Conservation (phyloP, 2,888 invertebrate genomes). For the Amaurobius ferox region DNA sequence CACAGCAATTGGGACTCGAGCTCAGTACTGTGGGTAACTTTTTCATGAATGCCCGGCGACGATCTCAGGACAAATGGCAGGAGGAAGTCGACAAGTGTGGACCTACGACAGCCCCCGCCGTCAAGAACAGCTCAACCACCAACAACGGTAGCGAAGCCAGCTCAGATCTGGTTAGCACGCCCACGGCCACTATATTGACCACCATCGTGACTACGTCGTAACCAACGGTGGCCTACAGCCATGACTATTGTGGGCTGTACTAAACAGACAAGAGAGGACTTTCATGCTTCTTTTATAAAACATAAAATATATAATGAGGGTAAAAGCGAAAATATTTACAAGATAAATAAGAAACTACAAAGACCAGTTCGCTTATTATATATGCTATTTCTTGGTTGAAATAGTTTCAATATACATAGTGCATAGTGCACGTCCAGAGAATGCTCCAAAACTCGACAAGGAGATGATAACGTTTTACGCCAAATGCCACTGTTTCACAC, state of each 20-base stretch:
- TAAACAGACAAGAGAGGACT: constrained; percentile 31
- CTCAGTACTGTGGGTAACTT: constrained; percentile 99
- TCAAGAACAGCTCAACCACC: constrained; percentile 50
- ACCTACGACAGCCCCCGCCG: constrained; percentile 43
- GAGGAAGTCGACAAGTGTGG: constrained; percentile 84
- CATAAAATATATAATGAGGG: constrained; percentile 20
- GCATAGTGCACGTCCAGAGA: not conserved
- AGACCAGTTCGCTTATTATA: constrained; percentile 46
- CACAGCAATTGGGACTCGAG: constrained; percentile 95
- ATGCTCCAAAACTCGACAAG: constrained; percentile 35
- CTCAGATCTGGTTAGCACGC: constrained; percentile 47
- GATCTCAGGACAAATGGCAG: constrained; percentile 94
- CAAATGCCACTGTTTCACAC: too few species aligned
- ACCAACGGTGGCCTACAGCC: constrained; percentile 34
- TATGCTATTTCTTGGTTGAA: constrained; percentile 33
- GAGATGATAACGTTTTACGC: too few species aligned
- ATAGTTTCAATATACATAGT: constrained; percentile 3
- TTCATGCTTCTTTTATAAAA: constrained; percentile 11
- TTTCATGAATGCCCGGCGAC: constrained; percentile 99
- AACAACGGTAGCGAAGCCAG: constrained; percentile 62
- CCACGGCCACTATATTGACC: constrained; percentile 60
- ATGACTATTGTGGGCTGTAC: constrained; percentile 11
- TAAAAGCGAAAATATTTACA: constrained; percentile 38
- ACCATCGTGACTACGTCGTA: constrained; percentile 70
- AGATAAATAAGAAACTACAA: constrained; percentile 31